Base-by-base conservation (phyloP, 2,888 invertebrate genomes). In the Rhagophthalmus giganteus region DNA sequence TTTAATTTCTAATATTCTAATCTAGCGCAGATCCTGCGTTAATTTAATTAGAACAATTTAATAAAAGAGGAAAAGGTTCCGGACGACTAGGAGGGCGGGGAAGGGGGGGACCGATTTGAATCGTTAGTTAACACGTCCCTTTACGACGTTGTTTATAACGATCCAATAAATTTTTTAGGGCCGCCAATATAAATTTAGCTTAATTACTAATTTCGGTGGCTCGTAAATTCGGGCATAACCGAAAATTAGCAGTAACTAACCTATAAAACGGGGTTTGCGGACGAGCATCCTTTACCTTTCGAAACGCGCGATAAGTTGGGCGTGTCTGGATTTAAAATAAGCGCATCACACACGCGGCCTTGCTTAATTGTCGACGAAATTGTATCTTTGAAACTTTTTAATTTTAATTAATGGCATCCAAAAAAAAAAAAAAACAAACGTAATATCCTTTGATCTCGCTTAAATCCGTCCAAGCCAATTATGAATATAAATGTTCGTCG, bases 221-320 rank as follows among this genome's bases (percentile, higher is more conserved):
- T 14, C 30, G 15, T 25, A 31, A 35, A 37, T 16, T 8, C 24
- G 30, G 20, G 27, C 46, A 46, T 28, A 46, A 37, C 37, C 31
- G 28, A 31, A 46, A 46, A 46, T 46, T 46, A 46, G 38, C 31
- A 15, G 10, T 46, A 38, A 45, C 28, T 45, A 35, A 45, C 24
- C 35, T 30, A 37, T 45, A 37, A 46, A 46, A 32, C 46, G 16
- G 30, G 46, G 13, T 46, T 38, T 38, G 4, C 4, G 7, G 7
- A 20, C 7, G 7, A 20, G 7, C 20, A 20, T 5, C n/a, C n/a
- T n/a, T n/a, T n/a, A n/a, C n/a, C n/a, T n/a, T n/a, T n/a, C n/a
- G n/a, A n/a, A n/a, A n/a, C n/a, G n/a, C n/a, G n/a, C n/a, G n/a
- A n/a, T n/a, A n/a, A n/a, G n/a, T n/a, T n/a, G n/a, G n/a, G n/a